Percentiles rank a stretch among this genome's conserved stretches.
Conservation (phyloP, 2,113 vertebrate species). For the Tragelaphus scriptus region DNA sequence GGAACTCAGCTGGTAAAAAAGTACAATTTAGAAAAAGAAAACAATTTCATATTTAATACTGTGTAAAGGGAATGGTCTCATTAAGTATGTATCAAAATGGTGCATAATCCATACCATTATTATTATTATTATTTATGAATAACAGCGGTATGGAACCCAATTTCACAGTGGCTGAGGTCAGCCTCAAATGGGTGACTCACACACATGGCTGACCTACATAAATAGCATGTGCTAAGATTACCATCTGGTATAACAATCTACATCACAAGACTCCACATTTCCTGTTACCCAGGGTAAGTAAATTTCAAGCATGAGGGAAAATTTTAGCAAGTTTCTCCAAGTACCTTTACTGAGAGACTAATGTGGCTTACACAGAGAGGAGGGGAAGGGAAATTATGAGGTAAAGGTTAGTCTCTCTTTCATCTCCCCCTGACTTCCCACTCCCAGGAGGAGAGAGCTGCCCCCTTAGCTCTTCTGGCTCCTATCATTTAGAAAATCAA, state of each 20-base stretch:
- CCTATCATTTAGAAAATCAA: slow-evolving; percentile 64
- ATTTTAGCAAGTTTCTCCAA: slow-evolving; percentile 88
- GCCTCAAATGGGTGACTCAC: slow-evolving; percentile 81
- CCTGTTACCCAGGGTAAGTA: slow-evolving; percentile 88
- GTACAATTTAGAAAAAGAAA: neutral
- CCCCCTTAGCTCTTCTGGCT: slow-evolving; percentile 67
- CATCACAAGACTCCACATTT: slow-evolving; percentile 88
- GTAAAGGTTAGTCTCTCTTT: slow-evolving; percentile 73
- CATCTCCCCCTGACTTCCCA: slow-evolving; percentile 48
- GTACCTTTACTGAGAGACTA: slow-evolving; percentile 83
- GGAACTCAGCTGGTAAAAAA: neutral
- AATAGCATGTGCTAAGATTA: slow-evolving; percentile 84
- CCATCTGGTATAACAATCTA: slow-evolving; percentile 90
- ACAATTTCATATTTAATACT: neutral
- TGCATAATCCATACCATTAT: neutral
- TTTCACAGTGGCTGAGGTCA: slow-evolving; percentile 80
- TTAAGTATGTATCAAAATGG: neutral
- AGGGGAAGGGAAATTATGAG: slow-evolving; percentile 79
- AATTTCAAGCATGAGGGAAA: slow-evolving; percentile 88
- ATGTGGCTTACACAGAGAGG: slow-evolving; percentile 76
- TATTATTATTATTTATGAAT: slow-evolving; percentile 69
- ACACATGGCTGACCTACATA: slow-evolving; percentile 80
- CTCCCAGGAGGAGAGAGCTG: slow-evolving; percentile 70
- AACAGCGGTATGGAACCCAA: slow-evolving; percentile 61
- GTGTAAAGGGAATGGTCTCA: neutral